Evolutionary conservation across 2,797 vertebrate genomes (phyloP), one percentile per base, ranked within the genome.

Genomic region (Falco columbarius): DNA sequence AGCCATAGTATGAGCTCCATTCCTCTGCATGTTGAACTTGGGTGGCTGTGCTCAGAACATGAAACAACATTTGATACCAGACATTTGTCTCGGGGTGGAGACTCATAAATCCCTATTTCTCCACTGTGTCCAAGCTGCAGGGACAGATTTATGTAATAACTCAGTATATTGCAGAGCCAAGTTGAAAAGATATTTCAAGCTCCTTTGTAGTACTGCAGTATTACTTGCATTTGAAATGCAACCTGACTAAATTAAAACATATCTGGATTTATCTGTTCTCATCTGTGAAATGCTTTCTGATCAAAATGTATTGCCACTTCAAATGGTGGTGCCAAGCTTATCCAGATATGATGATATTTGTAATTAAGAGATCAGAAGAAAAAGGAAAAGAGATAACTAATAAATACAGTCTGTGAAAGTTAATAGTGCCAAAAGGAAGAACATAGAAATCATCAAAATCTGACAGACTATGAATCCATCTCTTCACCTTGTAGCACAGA

Each of bases 231-330:
- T 62, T 81, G 36, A 65, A 72, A 89, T 75, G 38, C 26, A 88
- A 34, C 61, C 68, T 81, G 15, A 94, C 19, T 59, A 93, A 68
- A 65, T 26, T 68, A 59, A 89, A 86, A 74, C 24, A 26, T 83
- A 92, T 80, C 51, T 72, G 92, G 42, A 93, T 89, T 91, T 83
- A 81, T 30, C 66, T 80, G 11, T 86, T 88, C 72, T 96, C 71
- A 80, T 81, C 21, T 77, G 23, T 89, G 40, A 90, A 66, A 38
- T 12, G 47, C 44, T 93, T 94, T 86, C 54, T 27, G 52, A 95
- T 20, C 10, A 6, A 94, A 91, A 83, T 84, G 22, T 71, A 55
- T 80, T 84, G 62, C 89, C 40, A 72, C 59, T 59, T 91, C 56
- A 82, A 61, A 93, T 32, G 38, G n/a, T 80, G 7, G 4, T 72